Evolutionary conservation across 2,113 vertebrate genomes (phyloP).

Genomic region (Phalacrocorax aristotelis): DNA sequence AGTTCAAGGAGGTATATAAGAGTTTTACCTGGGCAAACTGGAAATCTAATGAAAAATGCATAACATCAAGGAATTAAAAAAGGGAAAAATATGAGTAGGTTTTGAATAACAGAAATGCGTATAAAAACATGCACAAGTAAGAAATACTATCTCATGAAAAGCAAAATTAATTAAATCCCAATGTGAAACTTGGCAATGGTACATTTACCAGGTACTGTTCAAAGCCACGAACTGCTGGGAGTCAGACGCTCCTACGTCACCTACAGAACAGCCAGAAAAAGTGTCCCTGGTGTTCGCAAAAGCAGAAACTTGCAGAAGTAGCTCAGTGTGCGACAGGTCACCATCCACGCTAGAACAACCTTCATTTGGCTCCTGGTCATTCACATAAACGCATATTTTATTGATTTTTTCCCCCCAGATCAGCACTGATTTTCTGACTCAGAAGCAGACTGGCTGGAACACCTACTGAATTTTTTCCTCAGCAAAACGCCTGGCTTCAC

Average conservation of each 20-base stretch:
- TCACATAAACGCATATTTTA: background rate
- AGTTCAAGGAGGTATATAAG: background rate
- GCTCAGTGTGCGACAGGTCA: background rate
- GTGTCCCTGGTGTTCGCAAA: accelerated
- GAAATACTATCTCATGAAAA: background rate
- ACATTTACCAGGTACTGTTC: background rate
- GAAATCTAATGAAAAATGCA: background rate
- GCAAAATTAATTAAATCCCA: background rate
- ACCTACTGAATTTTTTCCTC: background rate
- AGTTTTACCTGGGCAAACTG: background rate
- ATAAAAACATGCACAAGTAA: background rate
- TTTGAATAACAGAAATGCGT: background rate
- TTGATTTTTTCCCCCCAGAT: background rate
- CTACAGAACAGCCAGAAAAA: background rate
- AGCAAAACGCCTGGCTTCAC: background rate
- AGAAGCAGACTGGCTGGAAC: background rate
- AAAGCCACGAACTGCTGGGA: background rate
- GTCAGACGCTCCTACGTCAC: background rate
- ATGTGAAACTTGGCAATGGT: background rate
- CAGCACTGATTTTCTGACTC: background rate
- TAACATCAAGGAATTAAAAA: background rate
- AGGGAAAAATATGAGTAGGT: background rate
- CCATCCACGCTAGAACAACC: background rate
- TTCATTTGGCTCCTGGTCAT: background rate
- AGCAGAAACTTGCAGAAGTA: background rate